Percentiles rank a stretch among this genome's conserved stretches.
phyloP scores from a whole-genome alignment of 1,140 invertebrate species.

The Saccostrea cuccullata region DNA sequence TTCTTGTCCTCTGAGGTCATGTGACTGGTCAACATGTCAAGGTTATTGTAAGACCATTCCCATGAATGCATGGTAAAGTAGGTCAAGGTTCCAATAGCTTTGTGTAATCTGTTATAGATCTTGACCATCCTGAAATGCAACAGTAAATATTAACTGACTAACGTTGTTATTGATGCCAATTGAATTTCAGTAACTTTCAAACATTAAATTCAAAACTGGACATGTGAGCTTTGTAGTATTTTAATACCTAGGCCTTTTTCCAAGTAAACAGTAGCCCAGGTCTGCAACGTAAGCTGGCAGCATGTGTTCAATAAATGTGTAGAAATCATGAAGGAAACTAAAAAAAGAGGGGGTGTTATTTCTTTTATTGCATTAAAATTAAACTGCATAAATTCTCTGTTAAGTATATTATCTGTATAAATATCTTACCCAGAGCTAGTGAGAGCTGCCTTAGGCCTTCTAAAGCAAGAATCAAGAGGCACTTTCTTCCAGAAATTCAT shows the following conservation, averaged over 20 bases:
- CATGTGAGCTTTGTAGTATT: too few relatives aligned
- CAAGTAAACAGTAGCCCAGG: conserved; percentile 73
- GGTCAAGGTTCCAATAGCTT: conserved; percentile 67
- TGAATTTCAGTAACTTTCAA: neutral
- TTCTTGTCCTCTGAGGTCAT: conserved; percentile 71
- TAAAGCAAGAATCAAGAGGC: conserved; percentile 76
- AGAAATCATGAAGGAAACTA: conserved; percentile 78
- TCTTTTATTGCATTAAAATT: neutral
- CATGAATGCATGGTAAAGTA: conserved; percentile 75
- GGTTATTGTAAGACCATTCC: conserved; percentile 76
- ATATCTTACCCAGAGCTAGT: conserved; percentile 72
- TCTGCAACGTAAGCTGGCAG: conserved; percentile 78
- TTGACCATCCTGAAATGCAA: conserved; percentile 72
- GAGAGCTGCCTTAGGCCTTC: conserved; percentile 71
- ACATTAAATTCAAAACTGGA: neutral
- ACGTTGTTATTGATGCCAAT: neutral
- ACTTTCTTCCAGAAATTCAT: conserved; percentile 76
- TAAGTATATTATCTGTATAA: neutral
- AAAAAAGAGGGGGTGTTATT: conserved; percentile 40
- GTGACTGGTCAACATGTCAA: conserved; percentile 69
- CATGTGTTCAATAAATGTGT: conserved; percentile 77
- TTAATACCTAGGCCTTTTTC: conserved; percentile 76
- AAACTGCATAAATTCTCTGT: neutral
- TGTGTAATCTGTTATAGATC: conserved; percentile 73
- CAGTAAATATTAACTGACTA: neutral